These are phyloP conservation scores for Hirudinaria manillensis DNA, from an alignment of 2,888 invertebrate genomes.

Conservation along the genomic window DNA sequence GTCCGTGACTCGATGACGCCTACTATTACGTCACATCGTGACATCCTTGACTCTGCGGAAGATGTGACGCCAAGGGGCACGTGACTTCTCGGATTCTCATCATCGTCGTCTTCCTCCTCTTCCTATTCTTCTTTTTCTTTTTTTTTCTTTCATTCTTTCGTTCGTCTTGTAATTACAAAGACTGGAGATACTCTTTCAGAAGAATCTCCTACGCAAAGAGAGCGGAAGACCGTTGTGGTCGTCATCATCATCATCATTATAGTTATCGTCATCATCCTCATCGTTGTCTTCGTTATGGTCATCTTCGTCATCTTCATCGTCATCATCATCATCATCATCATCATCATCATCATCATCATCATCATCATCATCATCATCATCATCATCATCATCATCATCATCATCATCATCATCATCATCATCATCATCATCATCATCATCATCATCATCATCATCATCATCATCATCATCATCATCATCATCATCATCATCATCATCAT, in stretches of 20 bases:
- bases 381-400: constrained; percentile 9
- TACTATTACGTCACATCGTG: too few species aligned
- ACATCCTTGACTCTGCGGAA: too few species aligned
- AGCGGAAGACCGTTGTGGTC: neutral
- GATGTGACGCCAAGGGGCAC: too few species aligned
- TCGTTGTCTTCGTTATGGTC: constrained; percentile 1
- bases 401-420: constrained; percentile 17
- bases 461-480: neutral
- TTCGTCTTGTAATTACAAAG: too few species aligned
- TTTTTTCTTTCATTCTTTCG: too few species aligned
- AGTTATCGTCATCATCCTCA: neutral
- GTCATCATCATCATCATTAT: constrained; percentile 4
- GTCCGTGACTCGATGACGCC: too few species aligned
- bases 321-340: constrained; percentile 6
- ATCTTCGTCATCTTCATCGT: too few species aligned
- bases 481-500: constrained; percentile 4
- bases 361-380: constrained; percentile 17
- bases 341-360: constrained; percentile 1
- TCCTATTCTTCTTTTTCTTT: too few species aligned
- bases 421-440: constrained; percentile 8
- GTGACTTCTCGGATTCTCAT: too few species aligned
- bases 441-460: constrained; percentile 1
- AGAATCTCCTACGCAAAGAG: neutral
- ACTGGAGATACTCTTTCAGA: too few species aligned
- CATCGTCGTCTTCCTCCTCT: too few species aligned